Conservation (phyloP, 1,140 invertebrate genomes). For the Drosophila littoralis region DNA sequence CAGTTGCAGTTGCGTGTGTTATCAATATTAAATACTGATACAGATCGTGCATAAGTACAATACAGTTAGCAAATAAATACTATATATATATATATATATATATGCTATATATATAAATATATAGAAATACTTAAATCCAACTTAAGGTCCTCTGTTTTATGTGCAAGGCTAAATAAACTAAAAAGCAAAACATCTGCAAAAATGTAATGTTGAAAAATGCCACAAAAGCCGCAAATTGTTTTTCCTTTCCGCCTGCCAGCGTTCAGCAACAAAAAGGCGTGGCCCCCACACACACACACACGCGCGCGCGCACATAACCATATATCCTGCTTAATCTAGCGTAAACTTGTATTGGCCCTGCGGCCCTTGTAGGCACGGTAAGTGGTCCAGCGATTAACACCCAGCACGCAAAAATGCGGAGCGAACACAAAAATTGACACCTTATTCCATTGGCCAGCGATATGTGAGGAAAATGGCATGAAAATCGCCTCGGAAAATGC, state of each 20-base stretch:
- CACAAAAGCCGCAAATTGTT: slow-evolving; percentile 68
- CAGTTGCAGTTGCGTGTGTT: slow-evolving; percentile 30
- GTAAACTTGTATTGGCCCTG: slow-evolving; percentile 70
- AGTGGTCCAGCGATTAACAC: slow-evolving; percentile 69
- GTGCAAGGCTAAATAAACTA: slow-evolving; percentile 73
- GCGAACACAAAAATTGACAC: slow-evolving; percentile 66
- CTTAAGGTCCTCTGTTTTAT: slow-evolving; percentile 67
- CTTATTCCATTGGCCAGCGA: slow-evolving; percentile 41
- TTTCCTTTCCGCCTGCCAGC: slow-evolving; percentile 43
- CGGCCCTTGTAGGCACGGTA: slow-evolving; percentile 44
- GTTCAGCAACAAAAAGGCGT: slow-evolving; percentile 45
- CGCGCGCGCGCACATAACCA: background rate
- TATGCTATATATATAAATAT: slow-evolving; percentile 18
- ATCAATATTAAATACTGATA: slow-evolving; percentile 41
- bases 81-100: slow-evolving; percentile 24
- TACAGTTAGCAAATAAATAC: slow-evolving; percentile 25
- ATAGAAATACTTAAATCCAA: slow-evolving; percentile 55
- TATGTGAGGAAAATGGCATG: slow-evolving; percentile 13
- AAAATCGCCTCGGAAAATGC: slow-evolving; percentile 56
- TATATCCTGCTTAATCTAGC: slow-evolving; percentile 74
- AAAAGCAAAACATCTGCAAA: slow-evolving; percentile 68
- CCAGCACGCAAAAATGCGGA: slow-evolving; percentile 53
- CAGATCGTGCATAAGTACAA: slow-evolving; percentile 56
- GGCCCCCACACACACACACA: slow-evolving; percentile 7
- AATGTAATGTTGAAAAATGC: slow-evolving; percentile 70